These are phyloP conservation scores for Heliothis peltigera DNA, from an alignment of 2,888 invertebrate species.

Conservation along the genomic window DNA sequence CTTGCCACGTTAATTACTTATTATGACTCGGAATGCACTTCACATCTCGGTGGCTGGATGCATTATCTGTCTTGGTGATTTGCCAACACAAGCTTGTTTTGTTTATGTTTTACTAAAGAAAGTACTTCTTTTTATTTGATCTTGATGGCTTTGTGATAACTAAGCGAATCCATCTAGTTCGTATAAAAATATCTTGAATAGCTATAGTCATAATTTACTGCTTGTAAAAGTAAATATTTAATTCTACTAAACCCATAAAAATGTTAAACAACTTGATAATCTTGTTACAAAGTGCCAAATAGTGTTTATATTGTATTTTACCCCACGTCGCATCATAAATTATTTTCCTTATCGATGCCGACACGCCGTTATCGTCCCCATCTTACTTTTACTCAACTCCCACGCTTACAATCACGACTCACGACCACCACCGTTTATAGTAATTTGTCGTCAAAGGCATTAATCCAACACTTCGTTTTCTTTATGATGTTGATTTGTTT, in stretches of 20 bases:
- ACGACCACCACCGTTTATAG: conserved; percentile 76
- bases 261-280: conserved; percentile 58
- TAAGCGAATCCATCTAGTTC: not conserved
- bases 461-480: conserved; percentile 69
- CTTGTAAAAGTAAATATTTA: conserved; percentile 52
- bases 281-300: conserved; percentile 60
- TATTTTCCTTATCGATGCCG: conserved; percentile 76
- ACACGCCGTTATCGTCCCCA: conserved; percentile 76
- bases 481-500: conserved; percentile 65
- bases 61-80: conserved; percentile 45
- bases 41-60: conserved; percentile 25
- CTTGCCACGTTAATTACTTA: conserved; percentile 73
- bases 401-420: conserved; percentile 75
- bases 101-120: conserved; percentile 26
- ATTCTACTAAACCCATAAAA: conserved; percentile 60
- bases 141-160: conserved; percentile 13
- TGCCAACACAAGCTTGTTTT: conserved; percentile 24
- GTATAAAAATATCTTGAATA: conserved; percentile 18
- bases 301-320: conserved; percentile 63
- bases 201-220: conserved; percentile 20
- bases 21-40: conserved; percentile 54
- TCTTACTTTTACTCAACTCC: conserved; percentile 76
- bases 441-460: conserved; percentile 77
- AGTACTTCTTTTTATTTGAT: conserved; percentile 10
- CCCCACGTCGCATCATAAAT: conserved; percentile 71